phyloP scores from a whole-genome alignment of 2,888 invertebrate species.

The Ophonus ardosiacus region DNA sequence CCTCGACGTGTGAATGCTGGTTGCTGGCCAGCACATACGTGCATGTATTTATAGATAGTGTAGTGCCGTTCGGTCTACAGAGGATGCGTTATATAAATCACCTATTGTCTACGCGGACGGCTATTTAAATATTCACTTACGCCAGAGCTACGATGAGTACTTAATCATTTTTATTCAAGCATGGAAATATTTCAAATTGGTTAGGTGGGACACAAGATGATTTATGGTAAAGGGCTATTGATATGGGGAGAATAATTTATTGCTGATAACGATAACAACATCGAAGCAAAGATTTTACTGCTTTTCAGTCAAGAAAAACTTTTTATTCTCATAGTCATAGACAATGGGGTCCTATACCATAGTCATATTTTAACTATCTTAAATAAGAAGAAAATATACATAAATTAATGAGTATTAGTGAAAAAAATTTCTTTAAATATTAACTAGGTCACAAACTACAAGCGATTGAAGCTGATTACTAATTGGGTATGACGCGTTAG shows the following conservation, averaged over 20 bases:
- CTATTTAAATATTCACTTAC: slow-evolving; percentile 55
- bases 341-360: no score
- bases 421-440: no score
- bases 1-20: neutral
- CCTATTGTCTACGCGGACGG: slow-evolving; percentile 48
- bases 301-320: no score
- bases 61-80: slow-evolving; percentile 40
- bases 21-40: neutral
- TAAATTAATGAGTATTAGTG: no score
- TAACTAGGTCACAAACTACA: no score
- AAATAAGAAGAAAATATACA: no score
- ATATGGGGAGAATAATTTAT: neutral
- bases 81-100: slow-evolving; percentile 56
- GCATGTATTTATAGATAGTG: slow-evolving; percentile 33
- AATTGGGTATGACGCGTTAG: no score
- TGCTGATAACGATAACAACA: neutral
- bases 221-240: neutral
- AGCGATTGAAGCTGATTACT: no score
- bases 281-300: no score
- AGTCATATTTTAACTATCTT: no score
- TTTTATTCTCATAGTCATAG: no score
- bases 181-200: slow-evolving; percentile 39
- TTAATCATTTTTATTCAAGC: slow-evolving; percentile 50
- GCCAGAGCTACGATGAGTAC: slow-evolving; percentile 27
- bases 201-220: neutral